These are phyloP conservation scores for Thalassarche chlororhynchos DNA, from an alignment of 2,113 vertebrate species.

Conservation along the genomic window DNA sequence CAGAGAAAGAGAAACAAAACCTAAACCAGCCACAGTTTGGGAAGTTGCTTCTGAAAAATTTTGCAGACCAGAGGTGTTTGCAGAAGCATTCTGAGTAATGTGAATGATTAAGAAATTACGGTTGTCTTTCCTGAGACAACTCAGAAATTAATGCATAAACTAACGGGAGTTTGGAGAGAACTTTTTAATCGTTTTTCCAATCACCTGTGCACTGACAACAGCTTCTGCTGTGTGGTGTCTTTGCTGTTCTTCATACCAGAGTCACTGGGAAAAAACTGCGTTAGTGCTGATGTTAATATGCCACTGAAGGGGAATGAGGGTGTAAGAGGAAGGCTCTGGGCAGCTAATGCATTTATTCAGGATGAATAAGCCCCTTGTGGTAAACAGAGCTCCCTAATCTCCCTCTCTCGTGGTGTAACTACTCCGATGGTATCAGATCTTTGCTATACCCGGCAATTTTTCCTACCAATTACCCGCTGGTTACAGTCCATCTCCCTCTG, in stretches of 20 bases:
- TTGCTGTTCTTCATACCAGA: not conserved
- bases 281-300: not conserved
- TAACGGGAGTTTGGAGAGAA: not conserved
- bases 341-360: not conserved
- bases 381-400: conserved; percentile 26
- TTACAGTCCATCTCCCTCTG: conserved; percentile 32
- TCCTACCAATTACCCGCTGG: conserved; percentile 24
- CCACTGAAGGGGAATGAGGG: not conserved
- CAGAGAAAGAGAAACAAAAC: not conserved
- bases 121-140: not conserved
- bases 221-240: not conserved
- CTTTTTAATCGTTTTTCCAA: not conserved
- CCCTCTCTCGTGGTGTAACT: not conserved
- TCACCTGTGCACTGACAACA: not conserved
- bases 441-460: not conserved
- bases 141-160: not conserved
- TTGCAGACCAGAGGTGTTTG: not conserved
- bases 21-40: not conserved
- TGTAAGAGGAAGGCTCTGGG: not conserved
- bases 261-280: not conserved
- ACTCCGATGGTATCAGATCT: not conserved
- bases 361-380: conserved; percentile 20
- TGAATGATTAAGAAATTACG: not conserved
- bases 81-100: not conserved
- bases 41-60: not conserved